These are phyloP conservation scores for Loxodonta africana DNA, from an alignment of 2,113 vertebrate species.

Conservation along the genomic window DNA sequence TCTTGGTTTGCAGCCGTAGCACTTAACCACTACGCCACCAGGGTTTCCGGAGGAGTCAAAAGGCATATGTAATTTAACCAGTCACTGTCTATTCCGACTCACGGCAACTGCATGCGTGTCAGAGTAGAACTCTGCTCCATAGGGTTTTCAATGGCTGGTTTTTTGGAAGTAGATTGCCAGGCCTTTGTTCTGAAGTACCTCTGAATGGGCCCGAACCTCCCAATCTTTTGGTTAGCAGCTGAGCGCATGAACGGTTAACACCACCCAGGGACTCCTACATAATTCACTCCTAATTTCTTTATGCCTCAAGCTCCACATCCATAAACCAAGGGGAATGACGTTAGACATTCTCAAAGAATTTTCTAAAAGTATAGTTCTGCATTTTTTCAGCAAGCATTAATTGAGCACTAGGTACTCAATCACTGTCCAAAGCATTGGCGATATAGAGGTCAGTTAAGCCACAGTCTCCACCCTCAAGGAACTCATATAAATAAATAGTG, in stretches of 20 bases:
- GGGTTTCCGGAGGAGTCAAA: background rate
- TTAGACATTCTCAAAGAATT: background rate
- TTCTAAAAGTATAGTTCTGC: constrained; percentile 37
- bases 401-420: background rate
- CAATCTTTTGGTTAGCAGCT: no score
- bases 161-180: no score
- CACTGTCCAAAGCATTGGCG: background rate
- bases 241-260: no score
- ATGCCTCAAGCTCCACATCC: background rate
- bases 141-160: no score
- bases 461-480: background rate
- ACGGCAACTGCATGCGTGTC: background rate
- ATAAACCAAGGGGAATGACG: background rate
- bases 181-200: no score
- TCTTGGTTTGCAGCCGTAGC: no score
- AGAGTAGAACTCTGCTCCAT: background rate
- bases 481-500: background rate
- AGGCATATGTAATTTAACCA: background rate
- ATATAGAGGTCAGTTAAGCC: background rate
- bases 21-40: no score
- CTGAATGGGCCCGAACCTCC: no score
- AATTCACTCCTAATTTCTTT: background rate
- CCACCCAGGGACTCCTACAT: no score
- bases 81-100: background rate
- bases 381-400: background rate